These are phyloP conservation scores for Aethes cnicana DNA, from an alignment of 2,888 invertebrate genomes.

Conservation along the genomic window DNA sequence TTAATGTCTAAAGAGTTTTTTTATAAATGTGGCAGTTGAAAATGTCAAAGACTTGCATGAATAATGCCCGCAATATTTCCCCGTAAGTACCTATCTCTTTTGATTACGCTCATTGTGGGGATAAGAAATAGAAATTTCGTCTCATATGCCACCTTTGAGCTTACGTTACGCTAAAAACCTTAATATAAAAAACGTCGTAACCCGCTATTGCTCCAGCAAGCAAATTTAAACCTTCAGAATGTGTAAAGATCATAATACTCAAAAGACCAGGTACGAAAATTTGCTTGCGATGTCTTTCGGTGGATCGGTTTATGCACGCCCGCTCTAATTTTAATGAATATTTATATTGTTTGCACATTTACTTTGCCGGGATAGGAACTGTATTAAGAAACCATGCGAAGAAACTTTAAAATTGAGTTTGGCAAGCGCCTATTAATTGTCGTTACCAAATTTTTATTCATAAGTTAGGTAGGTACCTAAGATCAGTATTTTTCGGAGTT, in stretches of 20 bases:
- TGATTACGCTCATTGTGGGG: constrained; percentile 66
- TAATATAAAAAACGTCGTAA: constrained; percentile 16
- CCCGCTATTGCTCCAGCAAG: background rate
- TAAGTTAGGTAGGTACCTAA: too few relatives aligned
- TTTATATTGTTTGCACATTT: constrained; percentile 64
- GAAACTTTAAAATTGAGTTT: constrained; percentile 36
- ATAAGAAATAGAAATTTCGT: constrained; percentile 65
- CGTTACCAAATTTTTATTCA: too few relatives aligned
- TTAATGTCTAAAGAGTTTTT: constrained; percentile 37
- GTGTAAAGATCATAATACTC: background rate
- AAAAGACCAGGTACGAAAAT: background rate
- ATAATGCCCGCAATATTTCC: constrained; percentile 74
- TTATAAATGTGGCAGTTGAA: constrained; percentile 66
- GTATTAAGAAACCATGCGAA: constrained; percentile 33
- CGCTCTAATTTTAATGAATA: constrained; percentile 67
- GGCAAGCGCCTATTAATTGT: background rate
- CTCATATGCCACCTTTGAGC: constrained; percentile 55
- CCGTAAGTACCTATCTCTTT: constrained; percentile 62
- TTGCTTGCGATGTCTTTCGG: constrained; percentile 44
- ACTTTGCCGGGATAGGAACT: constrained; percentile 45
- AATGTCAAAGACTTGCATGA: constrained; percentile 67
- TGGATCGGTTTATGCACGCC: constrained; percentile 50
- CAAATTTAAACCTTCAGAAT: background rate
- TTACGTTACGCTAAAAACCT: constrained; percentile 37
- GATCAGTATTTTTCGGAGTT: too few relatives aligned